A percentile compares a stretch with the other conserved stretches of the same genome.
Evolutionary conservation across 2,797 vertebrate species (phyloP).

Genomic region (Apogon hyalosoma): DNA sequence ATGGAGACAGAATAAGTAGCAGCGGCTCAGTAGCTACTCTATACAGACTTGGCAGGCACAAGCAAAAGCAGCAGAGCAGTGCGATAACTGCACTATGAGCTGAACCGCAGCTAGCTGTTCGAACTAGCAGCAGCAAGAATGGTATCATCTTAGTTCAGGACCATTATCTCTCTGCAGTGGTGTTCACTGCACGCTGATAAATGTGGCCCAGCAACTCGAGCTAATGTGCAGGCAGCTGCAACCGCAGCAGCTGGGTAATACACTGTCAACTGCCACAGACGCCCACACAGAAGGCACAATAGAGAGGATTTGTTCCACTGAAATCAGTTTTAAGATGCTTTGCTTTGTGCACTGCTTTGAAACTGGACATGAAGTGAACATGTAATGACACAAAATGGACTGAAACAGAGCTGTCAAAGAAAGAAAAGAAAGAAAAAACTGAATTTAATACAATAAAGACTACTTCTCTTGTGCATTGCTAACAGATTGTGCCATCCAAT

Average conservation of each 20-base stretch:
- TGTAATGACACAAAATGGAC: conserved; percentile 28
- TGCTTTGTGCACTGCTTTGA: conserved; percentile 42
- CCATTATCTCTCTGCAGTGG: conserved; percentile 65
- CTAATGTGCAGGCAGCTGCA: conserved; percentile 73
- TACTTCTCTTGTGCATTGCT: background rate
- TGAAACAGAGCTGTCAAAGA: conserved; percentile 21
- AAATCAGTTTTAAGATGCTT: conserved; percentile 57
- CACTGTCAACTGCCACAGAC: conserved; percentile 53
- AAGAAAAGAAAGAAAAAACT: conserved; percentile 10
- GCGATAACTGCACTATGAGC: conserved; percentile 57
- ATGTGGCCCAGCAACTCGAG: conserved; percentile 52
- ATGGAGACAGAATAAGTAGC: conserved; percentile 62
- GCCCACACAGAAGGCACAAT: conserved; percentile 66
- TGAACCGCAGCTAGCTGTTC: conserved; percentile 48
- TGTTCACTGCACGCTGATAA: conserved; percentile 65
- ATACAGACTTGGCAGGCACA: conserved; percentile 45
- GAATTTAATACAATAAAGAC: conserved; percentile 14
- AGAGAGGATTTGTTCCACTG: conserved; percentile 59
- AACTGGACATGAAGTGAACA: conserved; percentile 31
- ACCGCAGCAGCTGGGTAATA: conserved; percentile 61
- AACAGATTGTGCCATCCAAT: background rate
- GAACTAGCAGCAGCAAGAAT: conserved; percentile 41
- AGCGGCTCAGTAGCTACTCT: conserved; percentile 56
- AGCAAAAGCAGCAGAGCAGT: conserved; percentile 47
- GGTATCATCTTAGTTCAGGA: conserved; percentile 67